Conservation (phyloP, 2,113 vertebrate genomes). For the Apeltes quadracus region DNA sequence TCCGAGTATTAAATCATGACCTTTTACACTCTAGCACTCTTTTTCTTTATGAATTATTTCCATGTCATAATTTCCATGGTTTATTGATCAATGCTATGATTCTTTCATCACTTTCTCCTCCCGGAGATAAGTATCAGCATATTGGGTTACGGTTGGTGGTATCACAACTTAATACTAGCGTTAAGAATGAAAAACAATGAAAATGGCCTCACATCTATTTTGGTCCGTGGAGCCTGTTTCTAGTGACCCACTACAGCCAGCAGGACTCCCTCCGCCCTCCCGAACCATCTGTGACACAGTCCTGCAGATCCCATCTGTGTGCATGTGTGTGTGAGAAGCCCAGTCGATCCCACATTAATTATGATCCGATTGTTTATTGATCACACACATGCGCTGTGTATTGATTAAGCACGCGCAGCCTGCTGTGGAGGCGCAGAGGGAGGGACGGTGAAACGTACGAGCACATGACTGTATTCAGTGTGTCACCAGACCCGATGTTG, state of each 20-base stretch:
- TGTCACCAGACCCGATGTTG: background rate
- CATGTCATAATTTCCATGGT: slow-evolving; percentile 35
- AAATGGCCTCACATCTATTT: no score
- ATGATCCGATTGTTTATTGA: slow-evolving; percentile 73
- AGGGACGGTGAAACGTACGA: background rate
- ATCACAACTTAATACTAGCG: no score
- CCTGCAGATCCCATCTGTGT: background rate
- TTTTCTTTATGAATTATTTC: slow-evolving; percentile 20
- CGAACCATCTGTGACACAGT: slow-evolving; percentile 27
- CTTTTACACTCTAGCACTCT: slow-evolving; percentile 22
- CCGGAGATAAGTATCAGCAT: background rate
- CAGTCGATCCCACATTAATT: slow-evolving; percentile 63
- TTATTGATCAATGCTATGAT: slow-evolving; percentile 67
- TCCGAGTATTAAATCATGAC: slow-evolving; percentile 44
- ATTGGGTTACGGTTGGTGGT: no score
- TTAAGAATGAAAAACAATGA: no score
- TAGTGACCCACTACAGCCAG: slow-evolving; percentile 13
- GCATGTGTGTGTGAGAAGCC: background rate
- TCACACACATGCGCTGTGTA: slow-evolving; percentile 35
- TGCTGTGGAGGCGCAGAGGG: slow-evolving; percentile 9
- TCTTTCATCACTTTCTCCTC: slow-evolving; percentile 54
- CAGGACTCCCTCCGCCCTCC: background rate
- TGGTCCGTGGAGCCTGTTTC: no score
- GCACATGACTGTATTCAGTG: slow-evolving; percentile 12
- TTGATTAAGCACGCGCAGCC: slow-evolving; percentile 47